Base-by-base conservation (phyloP, 2,888 invertebrate species). In the Embidobia sp. region DNA sequence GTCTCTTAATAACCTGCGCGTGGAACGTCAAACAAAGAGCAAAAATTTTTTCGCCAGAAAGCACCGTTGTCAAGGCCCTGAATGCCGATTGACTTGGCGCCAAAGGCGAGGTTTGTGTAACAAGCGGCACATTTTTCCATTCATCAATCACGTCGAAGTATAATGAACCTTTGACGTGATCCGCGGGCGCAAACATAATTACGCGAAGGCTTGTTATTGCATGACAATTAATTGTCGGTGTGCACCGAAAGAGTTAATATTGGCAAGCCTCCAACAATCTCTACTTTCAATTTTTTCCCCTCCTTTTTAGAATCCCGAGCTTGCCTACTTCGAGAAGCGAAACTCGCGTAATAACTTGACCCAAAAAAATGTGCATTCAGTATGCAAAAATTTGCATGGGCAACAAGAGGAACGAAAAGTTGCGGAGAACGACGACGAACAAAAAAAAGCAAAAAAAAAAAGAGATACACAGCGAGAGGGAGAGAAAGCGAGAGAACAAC, bases 301-400 rank as follows among this genome's bases (percentile, higher is more conserved):
- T 26, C 27, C 22, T 44, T 19, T 69, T 49, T 40, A 53, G 44
- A 35, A 35, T 16, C 53, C 53, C 49, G 42, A 57, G 70, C 33
- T 19, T 42, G n/a, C 27, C 29, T n/a, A 53, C 55, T 63, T 64
- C 64, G 55, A 57, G 48, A 55, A 73, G 64, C 64, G 40, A 66
- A 73, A 59, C 73, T 64, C 73, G 49, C 57, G 64, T 57, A 66
- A 55, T 64, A 64, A 73, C 66, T 73, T 66, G 73, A 73, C 73
- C 73, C 66, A 73, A 73, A 73, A n/a, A 66, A 66, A 15, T 64
- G 42, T 73, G 72, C 63, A 57, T 64, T 64, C 63, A 42, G 40
- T 40, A 16, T 22, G 57, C 42, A 11, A 40, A 72, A 73, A 51
- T 51, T 48, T 37, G 27, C 35, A n/a, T 37, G 27, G 11, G n/a